phyloP scores from a whole-genome alignment of 92 coral and sea anemone species.

The Porites lobata region DNA sequence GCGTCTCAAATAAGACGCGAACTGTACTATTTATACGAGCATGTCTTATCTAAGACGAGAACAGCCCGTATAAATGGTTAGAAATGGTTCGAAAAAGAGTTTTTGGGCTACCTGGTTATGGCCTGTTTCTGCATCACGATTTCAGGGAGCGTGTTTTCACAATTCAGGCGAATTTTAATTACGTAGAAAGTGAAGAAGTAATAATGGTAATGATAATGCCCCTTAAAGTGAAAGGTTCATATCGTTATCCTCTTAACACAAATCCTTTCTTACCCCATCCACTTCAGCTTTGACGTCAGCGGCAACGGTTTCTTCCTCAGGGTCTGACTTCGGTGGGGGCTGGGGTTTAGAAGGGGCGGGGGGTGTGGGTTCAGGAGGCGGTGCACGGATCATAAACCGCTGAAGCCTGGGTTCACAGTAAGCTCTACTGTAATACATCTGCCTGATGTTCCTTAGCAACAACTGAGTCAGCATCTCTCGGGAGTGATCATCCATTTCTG shows the following conservation, averaged over 20 bases:
- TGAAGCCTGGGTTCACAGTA: slow-evolving; percentile 64
- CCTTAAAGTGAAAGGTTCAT: no score
- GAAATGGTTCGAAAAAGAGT: no score
- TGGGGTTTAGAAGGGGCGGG: neutral
- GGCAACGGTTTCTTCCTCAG: slow-evolving; percentile 7
- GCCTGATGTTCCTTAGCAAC: slow-evolving; percentile 55
- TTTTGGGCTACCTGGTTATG: no score
- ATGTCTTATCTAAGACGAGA: no score
- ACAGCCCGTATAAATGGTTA: no score
- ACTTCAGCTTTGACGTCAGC: neutral
- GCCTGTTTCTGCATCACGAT: no score
- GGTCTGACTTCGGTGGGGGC: neutral
- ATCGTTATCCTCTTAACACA: neutral
- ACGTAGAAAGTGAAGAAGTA: no score
- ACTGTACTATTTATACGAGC: no score
- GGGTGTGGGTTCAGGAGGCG: slow-evolving; percentile 30
- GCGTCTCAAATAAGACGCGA: no score
- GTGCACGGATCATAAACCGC: slow-evolving; percentile 47
- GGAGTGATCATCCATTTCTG: slow-evolving; percentile 62
- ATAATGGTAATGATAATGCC: no score
- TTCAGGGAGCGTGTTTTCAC: no score
- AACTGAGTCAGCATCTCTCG: slow-evolving; percentile 60
- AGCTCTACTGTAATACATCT: slow-evolving; percentile 66
- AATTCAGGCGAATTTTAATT: no score
- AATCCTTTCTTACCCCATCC: slow-evolving; percentile 20